Evolutionary conservation across 2,888 invertebrate genomes (phyloP), one percentile per base, ranked within the genome.

Genomic region (Temnothorax ravouxi): DNA sequence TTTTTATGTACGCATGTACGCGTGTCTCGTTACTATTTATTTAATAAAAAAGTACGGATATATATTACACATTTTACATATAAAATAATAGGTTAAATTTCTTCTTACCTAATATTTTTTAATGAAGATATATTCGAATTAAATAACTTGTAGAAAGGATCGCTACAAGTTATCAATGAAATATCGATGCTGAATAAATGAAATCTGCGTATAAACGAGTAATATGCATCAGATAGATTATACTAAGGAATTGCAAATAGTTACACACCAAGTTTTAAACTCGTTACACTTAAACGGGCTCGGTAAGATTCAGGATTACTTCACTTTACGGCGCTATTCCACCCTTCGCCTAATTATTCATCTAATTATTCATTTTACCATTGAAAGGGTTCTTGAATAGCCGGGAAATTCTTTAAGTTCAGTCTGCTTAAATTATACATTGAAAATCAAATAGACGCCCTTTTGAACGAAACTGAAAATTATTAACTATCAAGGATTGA

Each of bases 231-330:
- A 18, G 34, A 5, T 59, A 34, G 25, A 71, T 79, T 79, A 79
- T 79, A 71, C 47, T 71, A 59, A 79, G 47, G 2, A 15, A 71
- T 71, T 79, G 59, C 38, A 71, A 79, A 79, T 59, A 59, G 79
- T 79, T 79, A 59, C 72, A 69, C 71, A 59, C 25, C 47, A 56
- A 71, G 79, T 79, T 79, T 79, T 79, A 79, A 79, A 79, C 79
- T 79, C 47, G 59, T 79, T 79, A 79, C 59, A 79, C 47, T 79
- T 71, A 79, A 79, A 71, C 71, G 56, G 44, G 79, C 34, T 29
- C 52, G 62, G 71, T 25, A 47, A 71, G 79, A 21, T 71, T 71
- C 79, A 34, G 47, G 34, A 79, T 79, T 79, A 59, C 59, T 79
- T 77, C 29, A 69, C 56, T 79, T 79, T 79, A 71, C 59, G 21